Percentiles rank a stretch among this genome's conserved stretches.
Evolutionary conservation across 1,140 invertebrate species (phyloP).

Genomic region (Varroa destructor): DNA sequence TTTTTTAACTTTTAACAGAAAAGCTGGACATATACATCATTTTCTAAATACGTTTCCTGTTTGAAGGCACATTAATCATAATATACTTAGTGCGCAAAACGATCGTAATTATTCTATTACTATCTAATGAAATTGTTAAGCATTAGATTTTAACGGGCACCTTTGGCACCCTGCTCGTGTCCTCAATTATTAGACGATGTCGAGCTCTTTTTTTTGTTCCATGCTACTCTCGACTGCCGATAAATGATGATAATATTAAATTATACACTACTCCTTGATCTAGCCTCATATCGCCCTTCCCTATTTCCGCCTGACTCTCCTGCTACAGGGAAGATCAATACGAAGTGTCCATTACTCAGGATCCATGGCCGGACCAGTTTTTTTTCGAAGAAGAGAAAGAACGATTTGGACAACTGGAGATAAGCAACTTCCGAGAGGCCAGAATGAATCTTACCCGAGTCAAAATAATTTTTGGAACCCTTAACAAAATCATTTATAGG

Average conservation of each 20-base stretch:
- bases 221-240: no score
- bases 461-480: slow-evolving; percentile 14
- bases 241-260: no score
- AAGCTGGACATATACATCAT: neutral
- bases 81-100: no score
- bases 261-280: no score
- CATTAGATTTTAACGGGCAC: no score
- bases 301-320: no score
- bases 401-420: neutral
- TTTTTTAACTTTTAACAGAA: neutral
- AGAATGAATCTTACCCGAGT: slow-evolving; percentile 1
- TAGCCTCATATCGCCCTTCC: no score
- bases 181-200: no score
- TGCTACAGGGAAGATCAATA: slow-evolving; percentile 27
- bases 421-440: slow-evolving; percentile 1
- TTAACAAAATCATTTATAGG: slow-evolving; percentile 29
- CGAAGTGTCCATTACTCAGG: slow-evolving; percentile 20
- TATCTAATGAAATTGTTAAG: no score
- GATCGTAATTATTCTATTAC: no score
- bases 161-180: no score
- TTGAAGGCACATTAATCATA: neutral
- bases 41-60: neutral
- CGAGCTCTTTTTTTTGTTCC: no score
- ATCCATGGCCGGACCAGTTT: slow-evolving; percentile 19
- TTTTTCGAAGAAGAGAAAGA: slow-evolving; percentile 26